Conservation (phyloP, 2,888 invertebrate genomes). For the Athetis lepigone region DNA sequence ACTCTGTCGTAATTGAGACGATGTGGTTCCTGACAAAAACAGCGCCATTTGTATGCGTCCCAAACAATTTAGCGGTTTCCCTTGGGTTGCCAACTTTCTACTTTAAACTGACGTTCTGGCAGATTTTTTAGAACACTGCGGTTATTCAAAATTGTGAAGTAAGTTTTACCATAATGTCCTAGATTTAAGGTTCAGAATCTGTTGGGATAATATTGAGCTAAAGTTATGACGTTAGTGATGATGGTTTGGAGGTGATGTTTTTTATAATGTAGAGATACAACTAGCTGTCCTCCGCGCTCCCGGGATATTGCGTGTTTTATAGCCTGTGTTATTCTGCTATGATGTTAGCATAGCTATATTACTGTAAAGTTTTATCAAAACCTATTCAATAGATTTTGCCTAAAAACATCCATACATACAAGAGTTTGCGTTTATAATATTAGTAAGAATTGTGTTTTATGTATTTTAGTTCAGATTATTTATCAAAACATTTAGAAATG, state of each 20-base stretch:
- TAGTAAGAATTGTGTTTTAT: too few relatives aligned
- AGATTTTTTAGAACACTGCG: slow-evolving; percentile 4
- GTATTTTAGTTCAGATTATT: too few relatives aligned
- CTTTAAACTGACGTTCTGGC: slow-evolving; percentile 7
- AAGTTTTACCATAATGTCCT: background rate
- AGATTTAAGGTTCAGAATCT: background rate
- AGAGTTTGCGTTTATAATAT: too few relatives aligned
- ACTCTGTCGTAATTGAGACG: slow-evolving; percentile 25
- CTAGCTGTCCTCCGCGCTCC: too few relatives aligned
- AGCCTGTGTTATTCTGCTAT: too few relatives aligned
- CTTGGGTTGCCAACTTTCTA: slow-evolving; percentile 21
- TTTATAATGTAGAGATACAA: background rate
- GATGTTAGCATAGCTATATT: too few relatives aligned
- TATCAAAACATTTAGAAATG: too few relatives aligned
- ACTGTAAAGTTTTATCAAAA: too few relatives aligned
- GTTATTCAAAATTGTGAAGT: background rate
- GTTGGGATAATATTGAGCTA: background rate
- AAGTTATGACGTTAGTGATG: background rate
- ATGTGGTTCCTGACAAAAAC: slow-evolving; percentile 22
- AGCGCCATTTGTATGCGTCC: slow-evolving; percentile 29
- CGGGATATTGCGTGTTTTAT: too few relatives aligned
- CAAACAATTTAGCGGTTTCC: slow-evolving; percentile 26
- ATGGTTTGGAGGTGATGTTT: background rate
- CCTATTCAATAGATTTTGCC: too few relatives aligned
- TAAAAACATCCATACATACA: too few relatives aligned